A percentile compares a stretch with the other conserved stretches of the same genome.
These are phyloP conservation scores for Calliopsis andreniformis DNA, from an alignment of 1,140 invertebrate genomes.

Conservation along the genomic window DNA sequence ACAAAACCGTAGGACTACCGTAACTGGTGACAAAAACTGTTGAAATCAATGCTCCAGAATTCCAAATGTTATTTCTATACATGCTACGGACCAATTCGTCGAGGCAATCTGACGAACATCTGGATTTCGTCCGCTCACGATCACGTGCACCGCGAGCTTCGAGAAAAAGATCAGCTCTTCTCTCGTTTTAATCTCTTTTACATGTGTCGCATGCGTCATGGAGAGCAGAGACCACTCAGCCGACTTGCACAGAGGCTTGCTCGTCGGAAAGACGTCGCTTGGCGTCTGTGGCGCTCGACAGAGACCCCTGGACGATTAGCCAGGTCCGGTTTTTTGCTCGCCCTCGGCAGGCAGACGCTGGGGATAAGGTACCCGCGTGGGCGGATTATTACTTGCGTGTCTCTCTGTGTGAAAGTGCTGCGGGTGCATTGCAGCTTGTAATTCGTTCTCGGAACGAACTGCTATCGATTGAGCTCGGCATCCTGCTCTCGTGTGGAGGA, in stretches of 20 bases:
- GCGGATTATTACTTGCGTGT: not conserved
- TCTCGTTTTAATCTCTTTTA: not conserved
- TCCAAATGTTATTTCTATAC: constrained; percentile 8
- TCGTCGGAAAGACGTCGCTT: not conserved
- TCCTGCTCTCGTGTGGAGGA: not conserved
- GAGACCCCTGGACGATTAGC: not conserved
- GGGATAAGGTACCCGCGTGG: not conserved
- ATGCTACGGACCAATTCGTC: not conserved
- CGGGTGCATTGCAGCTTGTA: constrained; percentile 5
- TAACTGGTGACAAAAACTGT: not conserved
- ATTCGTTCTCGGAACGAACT: constrained; percentile 32
- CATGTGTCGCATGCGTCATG: not conserved
- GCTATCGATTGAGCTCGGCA: constrained; percentile 22
- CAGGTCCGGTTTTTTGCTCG: constrained; percentile 14
- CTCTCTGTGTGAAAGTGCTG: not conserved
- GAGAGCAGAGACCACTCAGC: not conserved
- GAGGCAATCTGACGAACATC: constrained; percentile 9
- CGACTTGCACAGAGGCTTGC: not conserved
- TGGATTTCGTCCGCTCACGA: not conserved
- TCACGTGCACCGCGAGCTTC: not conserved
- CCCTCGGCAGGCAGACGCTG: not conserved
- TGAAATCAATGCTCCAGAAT: not conserved
- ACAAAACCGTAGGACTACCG: no score
- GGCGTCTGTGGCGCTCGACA: not conserved
- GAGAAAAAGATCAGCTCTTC: not conserved